Base-by-base conservation (phyloP, 2,888 invertebrate species). In the Volucella inflata region DNA sequence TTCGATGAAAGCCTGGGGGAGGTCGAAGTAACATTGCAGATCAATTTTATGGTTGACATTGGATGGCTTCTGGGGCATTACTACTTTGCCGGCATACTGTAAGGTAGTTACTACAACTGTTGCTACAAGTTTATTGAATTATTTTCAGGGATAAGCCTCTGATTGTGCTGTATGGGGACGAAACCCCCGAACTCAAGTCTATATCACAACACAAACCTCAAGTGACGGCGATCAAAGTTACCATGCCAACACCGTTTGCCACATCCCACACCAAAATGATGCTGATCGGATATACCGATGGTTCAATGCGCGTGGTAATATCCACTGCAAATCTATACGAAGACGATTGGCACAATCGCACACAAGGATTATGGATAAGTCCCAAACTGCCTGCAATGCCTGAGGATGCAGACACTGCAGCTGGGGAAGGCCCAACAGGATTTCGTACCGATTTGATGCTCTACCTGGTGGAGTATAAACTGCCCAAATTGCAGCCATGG, bases 281-380 rank as follows among this genome's bases (percentile, higher is more conserved):
- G 94, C 90, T 99, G 0, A 93, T 98, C 0, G 94, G 95, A 62
- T 98, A 98, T 89, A 95, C 94, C 83, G 96, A 98, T 89, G 94
- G 95, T 0, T 96, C 97, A 0, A 92, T 98, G 68, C 93, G 98
- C 11, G 95, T 99, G 8, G 95, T 98, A 0, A 94, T 99, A 42
- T 97, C 97, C 0, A 98, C 98, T 0, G 98, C 98, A 0, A 99
- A 99, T 93, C 93, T 99, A 3, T 96, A 98, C 88, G 93, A 95
- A 30, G 95, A 96, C 87, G 99, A 99, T 92, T 99, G 99, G 99
- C 95, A 96, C 89, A 96, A 98, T 91, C 95, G 98, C 88, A 97
- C 98, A 0, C 98, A 99, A 92, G 98, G 98, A 94, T 92, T 98
- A 10, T 98, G 98, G 98, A 93, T 98, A 40, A 97, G 98, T 90